A percentile compares a stretch with the other conserved stretches of the same genome.
phyloP scores from a whole-genome alignment of 2,113 vertebrate species.

The Archilochus colubris region DNA sequence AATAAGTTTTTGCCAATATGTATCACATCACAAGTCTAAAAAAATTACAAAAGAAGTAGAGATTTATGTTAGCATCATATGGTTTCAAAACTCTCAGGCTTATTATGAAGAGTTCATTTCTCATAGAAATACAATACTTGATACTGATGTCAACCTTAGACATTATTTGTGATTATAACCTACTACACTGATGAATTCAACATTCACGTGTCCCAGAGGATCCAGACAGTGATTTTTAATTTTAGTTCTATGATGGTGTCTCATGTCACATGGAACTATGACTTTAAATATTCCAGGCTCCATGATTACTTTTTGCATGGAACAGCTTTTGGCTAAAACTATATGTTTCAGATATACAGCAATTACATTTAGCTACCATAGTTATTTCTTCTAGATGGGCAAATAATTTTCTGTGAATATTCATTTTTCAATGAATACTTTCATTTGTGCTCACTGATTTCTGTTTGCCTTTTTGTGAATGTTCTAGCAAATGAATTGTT shows the following conservation, averaged over 20 bases:
- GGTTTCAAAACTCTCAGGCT: neutral
- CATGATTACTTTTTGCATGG: neutral
- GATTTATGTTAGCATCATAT: neutral
- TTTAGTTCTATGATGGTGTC: neutral
- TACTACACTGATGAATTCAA: neutral
- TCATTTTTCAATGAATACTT: neutral
- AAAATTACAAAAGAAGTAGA: neutral
- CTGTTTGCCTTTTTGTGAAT: neutral
- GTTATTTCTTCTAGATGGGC: neutral
- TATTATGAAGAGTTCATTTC: neutral
- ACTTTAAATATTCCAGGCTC: neutral
- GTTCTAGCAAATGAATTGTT: neutral
- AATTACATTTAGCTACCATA: neutral
- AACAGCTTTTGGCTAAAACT: neutral
- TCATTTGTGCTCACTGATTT: neutral
- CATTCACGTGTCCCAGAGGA: neutral
- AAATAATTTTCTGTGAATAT: constrained; percentile 32
- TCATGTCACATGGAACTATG: neutral
- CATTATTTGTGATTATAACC: neutral
- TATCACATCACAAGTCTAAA: neutral
- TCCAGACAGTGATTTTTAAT: neutral
- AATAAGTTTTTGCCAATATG: neutral
- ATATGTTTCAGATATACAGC: neutral
- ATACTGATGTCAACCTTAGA: neutral
- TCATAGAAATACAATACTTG: neutral